A percentile compares a stretch with the other conserved stretches of the same genome.
Conservation (phyloP, 2,797 vertebrate genomes). For the Acrossocheilus wenchowensis region DNA sequence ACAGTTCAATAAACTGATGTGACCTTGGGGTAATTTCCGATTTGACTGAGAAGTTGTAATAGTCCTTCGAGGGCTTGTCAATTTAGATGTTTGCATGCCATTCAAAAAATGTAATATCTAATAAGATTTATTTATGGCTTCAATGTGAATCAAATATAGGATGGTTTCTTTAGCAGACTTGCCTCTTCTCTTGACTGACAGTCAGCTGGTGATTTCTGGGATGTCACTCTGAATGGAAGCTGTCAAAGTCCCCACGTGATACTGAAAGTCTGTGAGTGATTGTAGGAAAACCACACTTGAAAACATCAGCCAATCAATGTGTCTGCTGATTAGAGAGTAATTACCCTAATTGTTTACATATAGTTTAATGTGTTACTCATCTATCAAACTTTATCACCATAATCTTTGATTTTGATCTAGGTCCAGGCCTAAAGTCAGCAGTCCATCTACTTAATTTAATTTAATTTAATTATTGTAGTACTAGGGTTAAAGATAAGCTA, state of each 20-base stretch:
- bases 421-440: not conserved
- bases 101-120: not conserved
- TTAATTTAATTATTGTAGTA: not conserved
- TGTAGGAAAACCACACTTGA: slow-evolving; percentile 11
- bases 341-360: slow-evolving; percentile 15
- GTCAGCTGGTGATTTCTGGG: not conserved
- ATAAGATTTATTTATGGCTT: not conserved
- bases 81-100: slow-evolving; percentile 14
- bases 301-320: slow-evolving; percentile 19
- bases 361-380: slow-evolving; percentile 2
- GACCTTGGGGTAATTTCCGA: slow-evolving; percentile 51
- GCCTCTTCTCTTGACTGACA: slow-evolving; percentile 17
- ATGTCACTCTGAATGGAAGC: slow-evolving; percentile 14
- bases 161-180: slow-evolving; percentile 7
- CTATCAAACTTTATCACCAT: not conserved
- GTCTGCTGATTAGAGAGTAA: slow-evolving; percentile 21
- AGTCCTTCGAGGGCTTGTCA: slow-evolving; percentile 31
- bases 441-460: not conserved
- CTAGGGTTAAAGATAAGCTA: not conserved
- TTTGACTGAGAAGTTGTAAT: slow-evolving; percentile 49
- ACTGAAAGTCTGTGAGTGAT: slow-evolving; percentile 2
- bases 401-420: not conserved
- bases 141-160: slow-evolving; percentile 11
- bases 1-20: slow-evolving; percentile 40
- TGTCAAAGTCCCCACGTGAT: slow-evolving; percentile 5